Base-by-base conservation (phyloP, 2,113 vertebrate species). In the Oreochromis spilurus region DNA sequence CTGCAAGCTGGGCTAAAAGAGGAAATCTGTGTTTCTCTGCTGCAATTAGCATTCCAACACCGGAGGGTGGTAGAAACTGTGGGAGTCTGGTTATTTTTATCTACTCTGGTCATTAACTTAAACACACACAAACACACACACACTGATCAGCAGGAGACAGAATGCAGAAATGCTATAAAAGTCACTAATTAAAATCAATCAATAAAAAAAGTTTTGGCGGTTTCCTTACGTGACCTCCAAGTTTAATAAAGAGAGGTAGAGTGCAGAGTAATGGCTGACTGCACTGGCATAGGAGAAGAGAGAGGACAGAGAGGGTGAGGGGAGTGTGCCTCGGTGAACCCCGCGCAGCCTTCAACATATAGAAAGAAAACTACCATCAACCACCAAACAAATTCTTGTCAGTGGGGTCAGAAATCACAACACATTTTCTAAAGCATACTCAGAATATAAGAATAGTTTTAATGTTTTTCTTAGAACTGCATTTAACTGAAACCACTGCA, bases 311-410 rank as follows among this genome's bases (percentile, higher is more conserved):
- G 67, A 81, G 48, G 81, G 75, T 77, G 53, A 40, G 53, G 70
- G 60, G 65, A 58, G 70, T 21, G 67, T 10, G 77, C 57, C 50
- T 84, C 67, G 8, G 21, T 58, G 21, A 84, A 87, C 81, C 80
- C 62, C 31, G 81, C 43, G 16, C 57, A 72, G 48, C 50, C 29
- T 60, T 7, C 84, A 82, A 87, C 50, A 85, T 43, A 31, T 43
- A 29, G 17, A 21, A 65, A 60, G 81, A 77, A 91, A 89, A 89
- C 91, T 70, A 82, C 72, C 53, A 83, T 85, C 82, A 85, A 62
- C 65, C 83, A 79, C 38, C 58, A 50, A 77, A 60, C 78, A 75
- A 65, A 85, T 38, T 40, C 48, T 9, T 36, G 62, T 72, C 70
- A 2, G 10, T 70, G 29, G 55, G 21, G 62, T 75, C 82, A 91